A percentile compares a stretch with the other conserved stretches of the same genome.
Conservation (phyloP, 2,888 invertebrate species). For the Exephanes ischioxanthus region DNA sequence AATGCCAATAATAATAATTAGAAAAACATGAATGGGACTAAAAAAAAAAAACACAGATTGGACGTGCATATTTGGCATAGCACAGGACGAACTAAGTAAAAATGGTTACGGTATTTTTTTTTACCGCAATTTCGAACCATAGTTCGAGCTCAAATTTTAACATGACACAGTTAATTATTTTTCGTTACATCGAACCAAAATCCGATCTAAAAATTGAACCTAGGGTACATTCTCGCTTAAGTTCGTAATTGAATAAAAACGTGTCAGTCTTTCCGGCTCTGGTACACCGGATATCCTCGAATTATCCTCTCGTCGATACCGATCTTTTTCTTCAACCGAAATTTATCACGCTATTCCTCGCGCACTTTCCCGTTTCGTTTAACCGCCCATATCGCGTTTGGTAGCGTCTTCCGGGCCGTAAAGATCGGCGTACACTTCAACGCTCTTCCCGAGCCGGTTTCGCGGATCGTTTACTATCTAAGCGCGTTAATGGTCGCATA, state of each 20-base stretch:
- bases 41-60: not conserved
- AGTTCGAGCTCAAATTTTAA: no score
- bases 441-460: not conserved
- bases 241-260: not conserved
- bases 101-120: no score
- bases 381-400: not conserved
- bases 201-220: no score
- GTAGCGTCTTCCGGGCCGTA: not conserved
- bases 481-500: conserved; percentile 3
- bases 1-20: not conserved
- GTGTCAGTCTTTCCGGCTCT: no score
- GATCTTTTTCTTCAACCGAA: not conserved
- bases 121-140: no score
- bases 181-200: no score
- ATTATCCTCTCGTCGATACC: not conserved
- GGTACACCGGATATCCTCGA: not conserved
- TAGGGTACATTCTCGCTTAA: no score
- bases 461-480: not conserved
- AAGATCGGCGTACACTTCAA: not conserved
- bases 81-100: no score
- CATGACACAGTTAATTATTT: no score
- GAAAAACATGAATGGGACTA: not conserved
- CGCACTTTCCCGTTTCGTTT: not conserved
- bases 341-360: not conserved
- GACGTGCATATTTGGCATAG: no score